Evolutionary conservation across 2,113 vertebrate genomes (phyloP).

Genomic region (Cephalopholis sonnerati): DNA sequence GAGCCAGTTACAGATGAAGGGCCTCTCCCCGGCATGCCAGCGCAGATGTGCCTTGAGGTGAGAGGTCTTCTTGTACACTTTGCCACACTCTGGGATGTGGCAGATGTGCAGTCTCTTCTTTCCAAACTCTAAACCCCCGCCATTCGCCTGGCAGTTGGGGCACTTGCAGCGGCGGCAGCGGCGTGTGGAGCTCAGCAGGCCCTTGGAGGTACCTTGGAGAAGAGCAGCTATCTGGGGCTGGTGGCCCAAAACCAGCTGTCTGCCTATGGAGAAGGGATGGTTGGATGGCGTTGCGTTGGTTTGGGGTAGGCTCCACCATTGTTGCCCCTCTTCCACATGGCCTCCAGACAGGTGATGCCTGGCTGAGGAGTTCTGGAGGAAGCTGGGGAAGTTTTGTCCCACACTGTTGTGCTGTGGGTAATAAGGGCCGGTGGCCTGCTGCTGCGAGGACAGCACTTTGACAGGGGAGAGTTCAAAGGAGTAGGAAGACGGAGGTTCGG

Average conservation of each 20-base stretch:
- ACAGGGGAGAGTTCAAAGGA: conserved; percentile 90
- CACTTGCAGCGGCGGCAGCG: conserved; percentile 90
- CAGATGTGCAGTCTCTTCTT: conserved; percentile 90
- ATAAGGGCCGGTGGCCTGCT: conserved; percentile 79
- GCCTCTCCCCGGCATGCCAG: conserved; percentile 90
- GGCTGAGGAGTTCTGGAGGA: conserved; percentile 84
- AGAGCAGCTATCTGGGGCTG: conserved; percentile 89
- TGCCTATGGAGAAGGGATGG: conserved; percentile 85
- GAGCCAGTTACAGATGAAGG: conserved; percentile 92
- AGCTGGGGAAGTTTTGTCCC: conserved; percentile 86
- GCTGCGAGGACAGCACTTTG: conserved; percentile 85
- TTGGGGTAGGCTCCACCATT: conserved; percentile 91
- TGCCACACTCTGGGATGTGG: conserved; percentile 90
- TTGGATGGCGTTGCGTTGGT: conserved; percentile 73
- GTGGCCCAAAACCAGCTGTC: conserved; percentile 87
- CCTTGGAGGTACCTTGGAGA: conserved; percentile 88
- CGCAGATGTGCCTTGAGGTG: conserved; percentile 92
- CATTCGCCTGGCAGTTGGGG: conserved; percentile 88
- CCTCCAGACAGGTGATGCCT: conserved; percentile 82
- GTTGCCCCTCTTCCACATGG: conserved; percentile 85
- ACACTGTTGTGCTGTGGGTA: conserved; percentile 86
- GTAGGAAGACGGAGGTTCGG: conserved; percentile 86
- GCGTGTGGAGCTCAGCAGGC: conserved; percentile 86
- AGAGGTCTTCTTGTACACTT: conserved; percentile 92
- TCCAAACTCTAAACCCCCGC: conserved; percentile 84